Evolutionary conservation across 2,888 invertebrate genomes (phyloP).

Genomic region (Hylaea fasciaria): DNA sequence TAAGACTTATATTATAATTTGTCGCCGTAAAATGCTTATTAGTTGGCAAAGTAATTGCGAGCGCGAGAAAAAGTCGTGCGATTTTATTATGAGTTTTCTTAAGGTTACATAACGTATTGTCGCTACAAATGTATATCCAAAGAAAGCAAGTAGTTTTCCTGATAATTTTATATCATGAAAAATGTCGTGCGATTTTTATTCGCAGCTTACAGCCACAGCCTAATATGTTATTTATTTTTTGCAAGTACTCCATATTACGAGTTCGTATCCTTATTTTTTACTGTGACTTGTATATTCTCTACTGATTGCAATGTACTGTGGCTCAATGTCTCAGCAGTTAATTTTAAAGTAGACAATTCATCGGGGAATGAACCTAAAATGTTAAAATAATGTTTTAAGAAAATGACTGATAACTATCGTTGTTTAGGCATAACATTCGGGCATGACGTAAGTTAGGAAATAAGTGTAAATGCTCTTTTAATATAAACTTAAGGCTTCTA

Average conservation of each 20-base stretch:
- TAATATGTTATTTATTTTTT: conserved; percentile 12
- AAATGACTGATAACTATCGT: conserved; percentile 78
- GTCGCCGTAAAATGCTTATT: not conserved
- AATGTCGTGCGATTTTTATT: conserved; percentile 3
- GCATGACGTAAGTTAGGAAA: conserved; percentile 26
- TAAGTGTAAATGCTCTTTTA: conserved; percentile 32
- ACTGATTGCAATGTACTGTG: conserved; percentile 14
- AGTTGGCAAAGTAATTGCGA: not conserved
- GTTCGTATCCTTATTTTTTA: not conserved
- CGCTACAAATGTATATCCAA: not conserved
- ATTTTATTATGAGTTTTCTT: not conserved
- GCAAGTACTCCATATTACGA: not conserved
- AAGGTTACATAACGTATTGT: too few species aligned
- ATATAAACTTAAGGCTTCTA: conserved; percentile 10
- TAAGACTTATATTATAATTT: conserved; percentile 5
- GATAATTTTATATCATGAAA: too few species aligned
- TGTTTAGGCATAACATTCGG: conserved; percentile 59
- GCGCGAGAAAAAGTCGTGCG: not conserved
- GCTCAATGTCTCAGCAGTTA: conserved; percentile 22
- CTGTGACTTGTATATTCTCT: not conserved
- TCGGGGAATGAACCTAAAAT: conserved; percentile 43
- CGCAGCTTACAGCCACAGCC: not conserved
- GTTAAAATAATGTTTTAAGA: conserved; percentile 65
- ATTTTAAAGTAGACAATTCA: conserved; percentile 35
- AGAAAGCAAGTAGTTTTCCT: not conserved